These are phyloP conservation scores for Spinibarbus caldwelli DNA, from an alignment of 2,797 vertebrate genomes.

Conservation along the genomic window DNA sequence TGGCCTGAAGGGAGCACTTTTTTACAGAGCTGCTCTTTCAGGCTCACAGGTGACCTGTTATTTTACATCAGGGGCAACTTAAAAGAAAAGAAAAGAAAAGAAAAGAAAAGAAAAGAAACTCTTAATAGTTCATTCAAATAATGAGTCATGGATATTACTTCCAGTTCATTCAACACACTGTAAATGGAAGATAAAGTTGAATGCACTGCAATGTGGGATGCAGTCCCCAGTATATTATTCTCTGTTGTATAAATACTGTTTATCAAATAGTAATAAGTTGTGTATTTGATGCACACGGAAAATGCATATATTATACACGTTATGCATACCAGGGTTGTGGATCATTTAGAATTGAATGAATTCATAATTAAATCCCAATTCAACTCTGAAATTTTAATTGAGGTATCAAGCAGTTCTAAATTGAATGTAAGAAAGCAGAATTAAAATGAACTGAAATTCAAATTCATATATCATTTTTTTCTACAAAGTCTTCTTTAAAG, in stretches of 20 bases:
- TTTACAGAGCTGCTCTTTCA: conserved; percentile 32
- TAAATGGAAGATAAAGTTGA: neutral
- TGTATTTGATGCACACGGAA: neutral
- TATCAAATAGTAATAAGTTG: neutral
- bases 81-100: neutral
- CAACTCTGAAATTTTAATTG: neutral
- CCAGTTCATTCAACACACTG: neutral
- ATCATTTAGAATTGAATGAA: neutral
- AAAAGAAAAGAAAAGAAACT: neutral
- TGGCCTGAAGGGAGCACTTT: conserved; percentile 41
- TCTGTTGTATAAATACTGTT: neutral
- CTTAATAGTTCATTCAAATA: neutral
- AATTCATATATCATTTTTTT: too few species aligned
- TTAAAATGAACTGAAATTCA: too few species aligned
- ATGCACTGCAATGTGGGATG: neutral
- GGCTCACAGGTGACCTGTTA: conserved; percentile 53
- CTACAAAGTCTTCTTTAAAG: too few species aligned
- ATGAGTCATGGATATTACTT: neutral
- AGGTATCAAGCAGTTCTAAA: neutral
- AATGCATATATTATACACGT: neutral
- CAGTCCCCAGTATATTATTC: neutral
- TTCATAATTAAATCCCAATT: neutral
- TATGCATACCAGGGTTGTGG: neutral
- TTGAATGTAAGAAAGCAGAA: too few species aligned
- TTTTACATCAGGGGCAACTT: conserved; percentile 37